Base-by-base conservation (phyloP, 92 coral and sea anemone genomes). In the Epizoanthus ramosus region DNA sequence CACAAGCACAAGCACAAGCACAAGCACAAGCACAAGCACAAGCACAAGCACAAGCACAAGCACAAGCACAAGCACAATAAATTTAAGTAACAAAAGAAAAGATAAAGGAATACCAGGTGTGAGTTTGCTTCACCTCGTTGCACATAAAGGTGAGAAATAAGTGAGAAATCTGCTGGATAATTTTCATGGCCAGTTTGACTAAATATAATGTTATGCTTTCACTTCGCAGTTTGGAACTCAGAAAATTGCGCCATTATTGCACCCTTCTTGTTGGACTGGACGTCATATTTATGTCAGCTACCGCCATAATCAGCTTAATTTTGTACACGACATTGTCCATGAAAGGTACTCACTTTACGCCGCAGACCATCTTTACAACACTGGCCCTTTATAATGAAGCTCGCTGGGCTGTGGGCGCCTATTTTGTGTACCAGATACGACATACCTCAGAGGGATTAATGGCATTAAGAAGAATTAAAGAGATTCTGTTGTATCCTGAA, bases 401-500 rank as follows among this genome's bases (percentile, higher is more conserved):
- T 23, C 61, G 79, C 9, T 22, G 1, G 13, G 22, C 39, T 25
- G 4, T 73, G 14, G 41, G 39, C 12, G 79, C 60, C 8, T 22
- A 53, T 73, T 73, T 73, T 17, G 0, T 9, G 3, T 45, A 50
- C 60, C 60, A 73, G 54, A 47, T 73, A 45, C 60, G 79, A 16
- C 6, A 4, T 19, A 0, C 18, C 15, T 73, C 23, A 10, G 61
- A 73, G 54, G 79, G 60, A 22, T 13, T 52, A 0, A 73, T 53
- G 79, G 79, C 79, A 15, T 53, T 73, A 12, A 73, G 17, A 53
- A 73, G 79, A 73, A 73, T 73, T 8, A 21, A 15, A 52, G 57
- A 10, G 19, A 45, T 73, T 35, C 54, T 73, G 60, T 21, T 73
- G 28, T 53, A 73, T 73, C 45, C 79, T 3, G 79, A 73, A 22